A percentile compares a stretch with the other conserved stretches of the same genome.
Evolutionary conservation across 92 coral and sea anemone species (phyloP).

Genomic region (Bergia puertoricense): DNA sequence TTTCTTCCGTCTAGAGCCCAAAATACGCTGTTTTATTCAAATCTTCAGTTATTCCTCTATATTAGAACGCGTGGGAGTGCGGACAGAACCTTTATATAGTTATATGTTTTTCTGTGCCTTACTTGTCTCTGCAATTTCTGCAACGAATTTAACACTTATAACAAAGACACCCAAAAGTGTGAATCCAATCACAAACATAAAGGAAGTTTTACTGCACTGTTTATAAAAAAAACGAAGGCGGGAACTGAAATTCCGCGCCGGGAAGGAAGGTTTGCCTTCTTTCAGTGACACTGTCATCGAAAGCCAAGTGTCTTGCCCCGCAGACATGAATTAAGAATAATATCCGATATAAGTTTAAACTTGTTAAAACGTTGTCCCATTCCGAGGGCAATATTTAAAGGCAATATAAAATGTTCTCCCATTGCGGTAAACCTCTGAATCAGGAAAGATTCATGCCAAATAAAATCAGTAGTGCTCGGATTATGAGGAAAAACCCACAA

Average conservation of each 20-base stretch:
- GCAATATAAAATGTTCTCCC: not conserved
- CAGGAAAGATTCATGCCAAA: not conserved
- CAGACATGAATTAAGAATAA: not conserved
- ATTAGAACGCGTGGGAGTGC: not conserved
- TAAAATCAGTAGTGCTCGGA: no score
- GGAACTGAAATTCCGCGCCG: not conserved
- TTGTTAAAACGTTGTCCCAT: not conserved
- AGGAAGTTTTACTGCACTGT: not conserved
- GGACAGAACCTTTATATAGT: not conserved
- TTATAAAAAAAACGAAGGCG: not conserved
- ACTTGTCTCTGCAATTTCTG: not conserved
- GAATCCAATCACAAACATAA: not conserved
- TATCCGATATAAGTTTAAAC: not conserved
- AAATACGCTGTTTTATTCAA: not conserved
- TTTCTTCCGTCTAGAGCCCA: not conserved
- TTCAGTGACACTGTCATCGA: not conserved
- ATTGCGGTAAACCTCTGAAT: not conserved
- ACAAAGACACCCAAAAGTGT: not conserved
- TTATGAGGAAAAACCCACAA: not conserved
- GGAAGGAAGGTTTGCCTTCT: not conserved
- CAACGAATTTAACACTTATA: not conserved
- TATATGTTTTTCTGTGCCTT: no score
- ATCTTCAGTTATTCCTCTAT: not conserved
- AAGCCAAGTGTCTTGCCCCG: not conserved
- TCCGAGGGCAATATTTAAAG: not conserved